Evolutionary conservation across 1,140 invertebrate genomes (phyloP).

Genomic region (Paraescarpia echinospica): DNA sequence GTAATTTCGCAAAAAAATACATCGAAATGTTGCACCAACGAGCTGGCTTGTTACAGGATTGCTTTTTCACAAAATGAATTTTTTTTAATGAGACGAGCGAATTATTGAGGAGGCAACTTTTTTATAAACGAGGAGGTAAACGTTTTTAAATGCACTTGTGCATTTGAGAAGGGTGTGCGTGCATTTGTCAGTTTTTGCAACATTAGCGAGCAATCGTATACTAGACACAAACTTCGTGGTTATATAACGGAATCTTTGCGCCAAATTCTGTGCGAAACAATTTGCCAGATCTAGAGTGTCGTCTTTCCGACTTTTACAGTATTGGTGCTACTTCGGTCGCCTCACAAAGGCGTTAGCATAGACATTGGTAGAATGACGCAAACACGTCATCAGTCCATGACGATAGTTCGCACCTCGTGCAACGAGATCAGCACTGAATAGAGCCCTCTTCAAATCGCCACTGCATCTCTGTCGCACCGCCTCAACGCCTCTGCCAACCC

Average conservation of each 20-base stretch:
- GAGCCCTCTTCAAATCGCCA: not conserved
- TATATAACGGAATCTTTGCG: not conserved
- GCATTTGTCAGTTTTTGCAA: not conserved
- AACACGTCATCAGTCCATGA: not conserved
- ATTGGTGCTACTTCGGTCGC: not conserved
- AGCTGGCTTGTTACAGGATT: no score
- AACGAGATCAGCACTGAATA: not conserved
- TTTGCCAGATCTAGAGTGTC: not conserved
- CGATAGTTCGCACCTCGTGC: not conserved
- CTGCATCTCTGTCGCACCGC: not conserved
- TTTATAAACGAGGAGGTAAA: not conserved
- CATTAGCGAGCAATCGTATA: not conserved
- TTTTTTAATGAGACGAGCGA: no score
- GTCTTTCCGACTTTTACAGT: not conserved
- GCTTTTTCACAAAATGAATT: no score
- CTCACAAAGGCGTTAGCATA: not conserved
- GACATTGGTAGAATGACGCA: not conserved
- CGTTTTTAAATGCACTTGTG: not conserved
- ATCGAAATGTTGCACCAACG: no score
- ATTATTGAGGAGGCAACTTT: not conserved
- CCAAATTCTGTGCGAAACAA: not conserved
- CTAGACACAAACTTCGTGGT: not conserved
- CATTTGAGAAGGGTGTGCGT: not conserved
- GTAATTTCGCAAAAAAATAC: no score
- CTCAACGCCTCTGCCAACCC: not conserved